Evolutionary conservation across 2,888 invertebrate genomes (phyloP).

Genomic region (Hecatera dysodea): DNA sequence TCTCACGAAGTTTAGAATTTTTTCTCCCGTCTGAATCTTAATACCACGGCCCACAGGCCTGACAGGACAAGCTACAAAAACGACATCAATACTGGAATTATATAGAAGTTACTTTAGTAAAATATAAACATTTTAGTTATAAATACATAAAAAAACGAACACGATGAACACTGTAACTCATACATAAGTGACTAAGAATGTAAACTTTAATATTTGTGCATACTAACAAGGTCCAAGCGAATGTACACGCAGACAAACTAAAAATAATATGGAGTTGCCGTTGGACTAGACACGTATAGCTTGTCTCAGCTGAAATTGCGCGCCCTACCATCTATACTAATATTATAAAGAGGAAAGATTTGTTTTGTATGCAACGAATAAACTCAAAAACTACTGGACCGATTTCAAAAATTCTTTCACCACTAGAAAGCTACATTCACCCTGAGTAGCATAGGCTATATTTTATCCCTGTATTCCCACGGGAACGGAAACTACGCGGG

Average conservation of each 20-base stretch:
- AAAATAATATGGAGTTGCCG: conserved; percentile 75
- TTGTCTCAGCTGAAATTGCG: conserved; percentile 21
- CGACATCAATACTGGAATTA: conserved; percentile 63
- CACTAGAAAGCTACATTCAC: too few species aligned
- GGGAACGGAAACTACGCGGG: too few species aligned
- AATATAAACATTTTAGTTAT: conserved; percentile 58
- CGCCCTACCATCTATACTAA: background rate
- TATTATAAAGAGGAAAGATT: too few species aligned
- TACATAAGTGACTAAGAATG: conserved; percentile 63
- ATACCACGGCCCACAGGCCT: conserved; percentile 26
- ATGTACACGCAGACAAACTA: conserved; percentile 63
- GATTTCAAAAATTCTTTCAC: too few species aligned
- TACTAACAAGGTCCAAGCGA: conserved; percentile 55
- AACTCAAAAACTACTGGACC: too few species aligned
- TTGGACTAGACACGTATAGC: conserved; percentile 75
- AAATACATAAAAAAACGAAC: conserved; percentile 65
- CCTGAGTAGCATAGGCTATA: too few species aligned
- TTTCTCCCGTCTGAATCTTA: conserved; percentile 48
- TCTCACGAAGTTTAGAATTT: conserved; percentile 55
- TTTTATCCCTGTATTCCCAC: too few species aligned
- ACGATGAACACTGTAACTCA: conserved; percentile 59
- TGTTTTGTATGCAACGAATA: too few species aligned
- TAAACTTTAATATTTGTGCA: conserved; percentile 66
- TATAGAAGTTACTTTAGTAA: conserved; percentile 50
- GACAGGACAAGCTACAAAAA: conserved; percentile 53